Evolutionary conservation across 2,113 vertebrate genomes (phyloP), one percentile per base, ranked within the genome.

Genomic region (Eretmochelys imbricata): DNA sequence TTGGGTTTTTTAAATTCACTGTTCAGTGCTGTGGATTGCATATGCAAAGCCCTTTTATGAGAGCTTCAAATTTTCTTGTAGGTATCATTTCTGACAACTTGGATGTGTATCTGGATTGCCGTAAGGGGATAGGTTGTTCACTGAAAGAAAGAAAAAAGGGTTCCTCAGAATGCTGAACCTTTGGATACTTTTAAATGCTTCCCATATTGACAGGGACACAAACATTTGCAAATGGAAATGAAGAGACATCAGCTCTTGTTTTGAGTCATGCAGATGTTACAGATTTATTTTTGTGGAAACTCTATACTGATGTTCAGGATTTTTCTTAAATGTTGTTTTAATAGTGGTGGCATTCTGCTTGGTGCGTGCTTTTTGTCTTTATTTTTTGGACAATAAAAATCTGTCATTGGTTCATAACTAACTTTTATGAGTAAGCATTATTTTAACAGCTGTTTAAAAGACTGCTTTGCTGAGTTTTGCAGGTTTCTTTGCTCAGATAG

Each of bases 1-100:
- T 97, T 96, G 98, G 97, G 96, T 98, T 98, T 98, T 98, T 97
- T 97, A 98, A 98, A 98, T 98, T 98, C 98, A 95, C 95, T 29
- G 93, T 98, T 97, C 96, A 95, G 96, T 89, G 96, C 97, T 72
- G 93, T 96, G 98, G 98, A 98, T 95, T 95, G 93, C 97, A 94
- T 97, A 93, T 42, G 97, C 90, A 46, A 97, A 97, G 96, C 96
- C 93, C 88, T 95, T 96, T 97, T 93, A 62, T 82, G 97, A 96
- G 97, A 95, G 82, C 96, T 94, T 96, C 94, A 97, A 96, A 97
- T 97, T 97, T 97, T 97, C 91, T 59, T 94, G 54, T 88, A 91
- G 93, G 90, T 93, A 83, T 97, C 88, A 38, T 96, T 97, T 69
- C 5, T 48, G 81, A 89, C 94, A 10, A 94, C 92, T 94, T 91